Percentiles rank a stretch among this genome's conserved stretches.
Evolutionary conservation across 2,113 vertebrate genomes (phyloP).

Genomic region (Corvus moneduloides): DNA sequence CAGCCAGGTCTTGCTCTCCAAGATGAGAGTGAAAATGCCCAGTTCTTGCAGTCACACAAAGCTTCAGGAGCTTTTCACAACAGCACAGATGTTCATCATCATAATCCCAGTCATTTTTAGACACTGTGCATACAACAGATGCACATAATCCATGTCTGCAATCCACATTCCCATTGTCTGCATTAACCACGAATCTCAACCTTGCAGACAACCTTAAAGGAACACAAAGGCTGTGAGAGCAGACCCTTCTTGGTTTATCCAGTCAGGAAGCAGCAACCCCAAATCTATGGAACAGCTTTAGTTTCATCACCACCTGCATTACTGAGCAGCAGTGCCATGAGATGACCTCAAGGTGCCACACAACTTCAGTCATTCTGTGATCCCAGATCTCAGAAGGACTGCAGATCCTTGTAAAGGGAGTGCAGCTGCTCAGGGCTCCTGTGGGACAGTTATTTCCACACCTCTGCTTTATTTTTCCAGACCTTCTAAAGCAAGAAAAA

Average conservation of each 20-base stretch:
- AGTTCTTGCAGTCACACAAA: neutral
- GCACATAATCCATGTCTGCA: neutral
- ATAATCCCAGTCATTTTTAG: neutral
- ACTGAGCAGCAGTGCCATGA: neutral
- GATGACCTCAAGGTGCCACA: neutral
- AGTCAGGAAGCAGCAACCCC: neutral
- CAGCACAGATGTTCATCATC: neutral
- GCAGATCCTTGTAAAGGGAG: neutral
- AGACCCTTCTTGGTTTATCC: no score
- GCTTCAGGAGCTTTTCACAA: neutral
- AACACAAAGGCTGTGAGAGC: neutral
- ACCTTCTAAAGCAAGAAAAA: neutral
- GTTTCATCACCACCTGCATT: fast-evolving
- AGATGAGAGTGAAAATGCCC: fast-evolving
- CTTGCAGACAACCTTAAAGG: neutral
- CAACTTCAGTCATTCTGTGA: fast-evolving
- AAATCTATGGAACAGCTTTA: neutral
- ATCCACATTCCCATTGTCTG: neutral
- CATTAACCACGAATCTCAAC: fast-evolving
- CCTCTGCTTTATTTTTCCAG: neutral
- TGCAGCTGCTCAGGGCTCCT: neutral
- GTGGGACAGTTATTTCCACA: neutral
- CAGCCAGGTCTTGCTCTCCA: neutral
- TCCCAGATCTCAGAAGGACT: neutral
- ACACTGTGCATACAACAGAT: no score